A percentile compares a stretch with the other conserved stretches of the same genome.
These are phyloP conservation scores for Palaemon carinicauda DNA, from an alignment of 1,140 invertebrate species.

Conservation along the genomic window DNA sequence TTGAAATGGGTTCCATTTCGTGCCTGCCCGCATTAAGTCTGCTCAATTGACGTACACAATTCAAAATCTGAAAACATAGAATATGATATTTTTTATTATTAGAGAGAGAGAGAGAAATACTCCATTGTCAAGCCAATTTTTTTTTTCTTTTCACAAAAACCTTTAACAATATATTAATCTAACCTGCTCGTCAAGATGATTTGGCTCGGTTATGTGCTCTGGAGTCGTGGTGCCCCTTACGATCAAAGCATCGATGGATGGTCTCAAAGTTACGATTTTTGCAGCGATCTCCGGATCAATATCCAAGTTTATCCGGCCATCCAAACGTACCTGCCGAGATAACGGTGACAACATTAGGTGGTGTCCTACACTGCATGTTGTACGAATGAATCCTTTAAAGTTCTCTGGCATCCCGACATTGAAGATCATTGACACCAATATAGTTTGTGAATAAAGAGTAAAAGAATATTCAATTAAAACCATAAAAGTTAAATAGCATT, in stretches of 20 bases:
- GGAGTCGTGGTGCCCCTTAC: constrained; percentile 81
- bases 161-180: background rate
- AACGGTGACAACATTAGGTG: no score
- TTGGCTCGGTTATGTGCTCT: constrained; percentile 66
- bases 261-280: constrained; percentile 83
- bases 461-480: no score
- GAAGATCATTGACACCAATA: no score
- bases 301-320: constrained; percentile 90
- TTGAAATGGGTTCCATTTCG: constrained; percentile 70
- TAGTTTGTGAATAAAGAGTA: no score
- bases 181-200: constrained; percentile 58
- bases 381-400: no score
- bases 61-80: constrained; percentile 66
- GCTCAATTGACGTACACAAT: constrained; percentile 75
- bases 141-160: background rate
- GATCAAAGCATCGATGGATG: constrained; percentile 86
- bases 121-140: constrained; percentile 62
- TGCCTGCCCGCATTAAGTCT: constrained; percentile 77
- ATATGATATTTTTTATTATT: background rate
- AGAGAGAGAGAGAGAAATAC: constrained; percentile 63
- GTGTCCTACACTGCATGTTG: no score
- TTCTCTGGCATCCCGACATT: no score
- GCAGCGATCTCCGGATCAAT: constrained; percentile 83
- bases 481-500: no score
- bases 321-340: constrained; percentile 80